A percentile compares a stretch with the other conserved stretches of the same genome.
phyloP scores from a whole-genome alignment of 1,140 invertebrate species.

The Papilio dardanus region DNA sequence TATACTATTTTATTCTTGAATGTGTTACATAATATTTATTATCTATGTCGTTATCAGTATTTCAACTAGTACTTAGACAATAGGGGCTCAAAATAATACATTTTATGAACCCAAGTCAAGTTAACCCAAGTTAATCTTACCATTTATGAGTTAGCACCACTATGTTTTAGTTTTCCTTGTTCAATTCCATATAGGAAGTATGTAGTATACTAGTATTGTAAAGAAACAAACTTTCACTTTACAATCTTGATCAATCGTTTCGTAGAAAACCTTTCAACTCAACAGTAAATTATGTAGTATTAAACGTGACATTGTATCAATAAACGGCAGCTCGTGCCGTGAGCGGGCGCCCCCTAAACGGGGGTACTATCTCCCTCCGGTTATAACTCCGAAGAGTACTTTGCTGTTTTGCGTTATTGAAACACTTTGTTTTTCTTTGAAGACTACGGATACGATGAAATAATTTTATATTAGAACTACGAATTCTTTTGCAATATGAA shows the following conservation, averaged over 20 bases:
- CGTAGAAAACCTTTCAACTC: not conserved
- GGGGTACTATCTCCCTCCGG: constrained; percentile 45
- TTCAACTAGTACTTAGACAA: not conserved
- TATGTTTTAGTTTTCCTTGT: not conserved
- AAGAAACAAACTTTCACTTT: not conserved
- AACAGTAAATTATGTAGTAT: constrained; percentile 46
- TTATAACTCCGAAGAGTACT: constrained; percentile 66
- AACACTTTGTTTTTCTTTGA: constrained; percentile 78
- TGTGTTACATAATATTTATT: not conserved
- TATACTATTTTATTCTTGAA: not conserved
- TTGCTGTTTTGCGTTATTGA: constrained; percentile 76
- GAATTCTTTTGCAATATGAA: constrained; percentile 30
- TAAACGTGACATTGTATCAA: constrained; percentile 50
- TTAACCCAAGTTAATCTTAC: too few species aligned
- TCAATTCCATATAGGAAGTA: not conserved
- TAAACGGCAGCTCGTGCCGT: constrained; percentile 41
- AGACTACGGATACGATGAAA: constrained; percentile 46
- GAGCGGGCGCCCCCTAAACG: constrained; percentile 38
- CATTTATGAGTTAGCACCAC: too few species aligned
- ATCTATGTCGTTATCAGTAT: not conserved
- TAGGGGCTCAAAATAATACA: not conserved
- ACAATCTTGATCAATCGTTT: not conserved
- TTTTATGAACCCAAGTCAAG: too few species aligned
- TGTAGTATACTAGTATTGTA: not conserved
- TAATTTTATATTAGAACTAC: constrained; percentile 36